Conservation (phyloP, 2,888 invertebrate species). For the Cinara cedri region DNA sequence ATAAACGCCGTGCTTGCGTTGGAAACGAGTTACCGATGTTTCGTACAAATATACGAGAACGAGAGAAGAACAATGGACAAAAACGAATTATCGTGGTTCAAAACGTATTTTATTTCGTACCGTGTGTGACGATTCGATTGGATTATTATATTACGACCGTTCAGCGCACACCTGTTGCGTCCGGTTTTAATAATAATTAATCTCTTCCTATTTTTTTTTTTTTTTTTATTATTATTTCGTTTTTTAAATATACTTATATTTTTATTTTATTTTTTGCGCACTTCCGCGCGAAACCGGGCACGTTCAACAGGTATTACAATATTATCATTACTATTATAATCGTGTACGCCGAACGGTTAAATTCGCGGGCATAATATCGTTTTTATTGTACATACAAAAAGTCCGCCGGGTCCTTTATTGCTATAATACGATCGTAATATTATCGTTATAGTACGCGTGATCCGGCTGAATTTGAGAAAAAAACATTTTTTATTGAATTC, state of each 20-base stretch:
- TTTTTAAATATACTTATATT: not conserved
- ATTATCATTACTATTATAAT: too few relatives aligned
- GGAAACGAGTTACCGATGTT: not conserved
- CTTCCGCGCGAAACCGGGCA: too few relatives aligned
- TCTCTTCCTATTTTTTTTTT: conserved; percentile 18
- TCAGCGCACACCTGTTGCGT: conserved; percentile 49
- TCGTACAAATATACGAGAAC: too few relatives aligned
- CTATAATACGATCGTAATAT: not conserved
- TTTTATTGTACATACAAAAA: too few relatives aligned
- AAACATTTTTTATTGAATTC: conserved; percentile 25
- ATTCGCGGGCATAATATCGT: conserved; percentile 4
- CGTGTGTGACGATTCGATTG: not conserved
- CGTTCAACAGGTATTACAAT: too few relatives aligned
- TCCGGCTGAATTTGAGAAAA: conserved; percentile 7
- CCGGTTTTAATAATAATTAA: conserved; percentile 45
- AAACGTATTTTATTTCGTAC: not conserved
- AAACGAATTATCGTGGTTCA: conserved; percentile 9
- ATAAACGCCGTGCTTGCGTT: too few relatives aligned
- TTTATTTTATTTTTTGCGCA: not conserved
- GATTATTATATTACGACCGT: not conserved
- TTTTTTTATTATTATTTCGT: too few relatives aligned
- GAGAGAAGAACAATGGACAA: conserved; percentile 1
- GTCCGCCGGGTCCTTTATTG: conserved; percentile 16
- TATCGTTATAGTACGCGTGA: conserved; percentile 8
- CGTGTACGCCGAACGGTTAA: too few relatives aligned